A percentile compares a stretch with the other conserved stretches of the same genome.
These are phyloP conservation scores for Sphaeramia orbicularis DNA, from an alignment of 2,797 vertebrate genomes.

Conservation along the genomic window DNA sequence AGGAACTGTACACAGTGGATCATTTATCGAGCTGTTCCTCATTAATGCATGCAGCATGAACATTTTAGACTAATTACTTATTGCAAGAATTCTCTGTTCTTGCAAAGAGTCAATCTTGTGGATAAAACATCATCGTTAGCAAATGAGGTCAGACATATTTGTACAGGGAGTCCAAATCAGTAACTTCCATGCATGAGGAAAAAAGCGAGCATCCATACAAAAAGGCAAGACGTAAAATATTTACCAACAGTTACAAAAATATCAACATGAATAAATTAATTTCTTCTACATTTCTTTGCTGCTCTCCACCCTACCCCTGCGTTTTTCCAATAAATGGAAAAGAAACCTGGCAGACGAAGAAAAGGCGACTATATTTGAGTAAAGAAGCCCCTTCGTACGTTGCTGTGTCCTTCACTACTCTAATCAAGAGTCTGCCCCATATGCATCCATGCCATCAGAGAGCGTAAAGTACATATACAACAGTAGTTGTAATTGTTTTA, in stretches of 20 bases:
- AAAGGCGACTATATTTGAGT: slow-evolving; percentile 51
- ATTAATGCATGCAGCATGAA: slow-evolving; percentile 31
- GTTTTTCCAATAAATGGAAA: slow-evolving; percentile 66
- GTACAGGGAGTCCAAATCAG: slow-evolving; percentile 74
- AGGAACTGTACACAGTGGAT: slow-evolving; percentile 47
- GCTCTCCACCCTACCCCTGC: slow-evolving; percentile 36
- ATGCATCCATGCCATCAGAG: slow-evolving; percentile 35
- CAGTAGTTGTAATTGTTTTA: slow-evolving; percentile 59
- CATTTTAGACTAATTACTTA: slow-evolving; percentile 56
- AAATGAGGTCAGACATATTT: slow-evolving; percentile 63
- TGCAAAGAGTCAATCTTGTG: slow-evolving; percentile 60
- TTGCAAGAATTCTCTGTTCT: slow-evolving; percentile 63
- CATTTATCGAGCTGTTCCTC: slow-evolving; percentile 5
- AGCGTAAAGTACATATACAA: slow-evolving; percentile 52
- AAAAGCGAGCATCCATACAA: slow-evolving; percentile 71
- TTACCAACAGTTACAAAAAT: slow-evolving; percentile 86
- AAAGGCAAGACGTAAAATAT: slow-evolving; percentile 82
- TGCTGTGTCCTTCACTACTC: slow-evolving; percentile 48
- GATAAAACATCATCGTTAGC: slow-evolving; percentile 50
- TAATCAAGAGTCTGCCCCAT: slow-evolving; percentile 41
- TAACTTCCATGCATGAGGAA: slow-evolving; percentile 80
- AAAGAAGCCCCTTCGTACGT: slow-evolving; percentile 56
- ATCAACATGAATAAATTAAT: slow-evolving; percentile 87
- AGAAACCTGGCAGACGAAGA: slow-evolving; percentile 54
- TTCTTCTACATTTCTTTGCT: slow-evolving; percentile 77